A percentile compares a stretch with the other conserved stretches of the same genome.
phyloP scores from a whole-genome alignment of 2,113 vertebrate genomes.

The Phoxinus phoxinus region DNA sequence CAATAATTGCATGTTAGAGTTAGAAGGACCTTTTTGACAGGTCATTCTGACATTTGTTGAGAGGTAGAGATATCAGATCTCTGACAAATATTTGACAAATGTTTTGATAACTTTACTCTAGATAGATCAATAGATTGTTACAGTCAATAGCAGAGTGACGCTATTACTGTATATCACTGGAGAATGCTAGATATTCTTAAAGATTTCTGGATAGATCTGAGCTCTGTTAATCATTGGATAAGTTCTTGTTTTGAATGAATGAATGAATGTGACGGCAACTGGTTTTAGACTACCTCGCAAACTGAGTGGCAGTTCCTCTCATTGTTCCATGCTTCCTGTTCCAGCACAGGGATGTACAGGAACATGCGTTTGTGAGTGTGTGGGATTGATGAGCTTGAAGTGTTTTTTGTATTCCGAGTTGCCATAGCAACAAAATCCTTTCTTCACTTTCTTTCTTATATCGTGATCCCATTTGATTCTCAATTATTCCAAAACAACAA shows the following conservation, averaged over 20 bases:
- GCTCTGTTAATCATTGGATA: neutral
- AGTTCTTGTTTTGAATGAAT: constrained; percentile 44
- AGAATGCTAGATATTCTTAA: neutral
- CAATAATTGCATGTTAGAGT: neutral
- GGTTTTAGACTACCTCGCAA: constrained; percentile 53
- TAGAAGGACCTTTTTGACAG: neutral
- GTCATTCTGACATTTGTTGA: neutral
- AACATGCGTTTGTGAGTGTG: constrained; percentile 28
- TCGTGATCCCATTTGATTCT: neutral
- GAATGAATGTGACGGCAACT: constrained; percentile 38
- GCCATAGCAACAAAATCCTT: constrained; percentile 3
- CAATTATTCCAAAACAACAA: neutral
- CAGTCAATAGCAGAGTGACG: neutral
- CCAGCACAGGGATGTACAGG: constrained; percentile 52
- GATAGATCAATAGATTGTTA: neutral
- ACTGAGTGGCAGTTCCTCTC: constrained; percentile 72
- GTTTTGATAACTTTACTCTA: neutral
- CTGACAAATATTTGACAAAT: neutral
- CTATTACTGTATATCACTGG: neutral
- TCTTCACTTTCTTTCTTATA: neutral
- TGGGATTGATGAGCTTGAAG: neutral
- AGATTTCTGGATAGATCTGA: neutral
- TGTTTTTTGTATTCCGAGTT: constrained; percentile 36
- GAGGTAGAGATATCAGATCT: neutral
- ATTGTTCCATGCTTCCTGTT: constrained; percentile 74